Evolutionary conservation across 2,888 invertebrate genomes (phyloP), one percentile per base, ranked within the genome.

Genomic region (Tiliacea aurago): DNA sequence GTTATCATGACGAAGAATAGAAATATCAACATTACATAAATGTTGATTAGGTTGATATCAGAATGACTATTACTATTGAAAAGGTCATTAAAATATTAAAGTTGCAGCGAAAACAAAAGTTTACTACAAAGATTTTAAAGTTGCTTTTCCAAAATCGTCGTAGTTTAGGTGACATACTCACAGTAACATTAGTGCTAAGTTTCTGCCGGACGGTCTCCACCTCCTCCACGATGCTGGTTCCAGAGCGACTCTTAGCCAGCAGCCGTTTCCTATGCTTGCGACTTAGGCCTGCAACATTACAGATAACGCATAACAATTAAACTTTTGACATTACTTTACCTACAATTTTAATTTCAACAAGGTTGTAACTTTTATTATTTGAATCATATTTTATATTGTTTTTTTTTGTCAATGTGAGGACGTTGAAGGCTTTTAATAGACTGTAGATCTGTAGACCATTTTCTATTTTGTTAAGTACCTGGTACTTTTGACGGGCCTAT

Each of bases 231-330:
- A 95, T 94, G 85, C 93, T 93, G 70, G 87, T 68, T 0, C 95
- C 95, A 5, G 93, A 88, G 61, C 95, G 92, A 18, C 88, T 87
- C 77, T 90, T 91, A 0, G 93, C 93, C 41, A 95, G 84, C 9
- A 95, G 84, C 0, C 95, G 91, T 76, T 95, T 94, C 5, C 94
- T 90, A 65, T 95, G 95, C 73, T 94, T 94, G 2, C 95, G 90
- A 61, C 94, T 92, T 0, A 96, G 85, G 80, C 95, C 95, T 96
- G 62, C 0, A 56, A 76, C 5, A 1, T 10, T 9, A 63, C 20
- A 47, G n/a, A 63, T 15, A 33, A 47, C 33, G 1, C 13, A 33
- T 47, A 28, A 63, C 7, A 47, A 28, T 43, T 18, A 20, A 33
- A 56, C 18, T n/a, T n/a, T n/a, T n/a, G n/a, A n/a, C n/a, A n/a